Base-by-base conservation (phyloP, 2,888 invertebrate species). In the Morinoia aosen region DNA sequence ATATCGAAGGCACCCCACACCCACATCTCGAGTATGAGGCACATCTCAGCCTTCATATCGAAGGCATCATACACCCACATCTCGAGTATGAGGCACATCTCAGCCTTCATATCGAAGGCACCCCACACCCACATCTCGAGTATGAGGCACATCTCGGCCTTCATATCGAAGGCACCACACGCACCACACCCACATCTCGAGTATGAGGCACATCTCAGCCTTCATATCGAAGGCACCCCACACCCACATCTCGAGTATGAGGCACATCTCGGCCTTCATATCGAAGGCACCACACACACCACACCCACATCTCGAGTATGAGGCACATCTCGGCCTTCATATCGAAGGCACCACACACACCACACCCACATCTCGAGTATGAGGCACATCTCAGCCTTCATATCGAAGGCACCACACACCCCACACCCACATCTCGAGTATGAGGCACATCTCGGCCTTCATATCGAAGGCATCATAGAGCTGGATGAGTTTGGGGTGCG, bases 381-480 rank as follows among this genome's bases (percentile, higher is more conserved):
- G n/a, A n/a, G n/a, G n/a, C n/a, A n/a, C n/a, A n/a, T n/a, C n/a
- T n/a, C n/a, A n/a, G n/a, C n/a, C n/a, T n/a, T n/a, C n/a, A n/a
- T n/a, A 48, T 5, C 48, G 5, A 2, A 48, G 3, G 5, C 48
- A 48, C 48, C n/a, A 40, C 40, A 39, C n/a, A 88, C n/a, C 40
- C 88, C 12, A 91, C 95, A 98, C 99, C 98, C 98, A 99, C 99
- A 99, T 98, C 98, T 99, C 99, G 96, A 99, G 98, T 97, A 99
- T 98, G 97, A 99, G 99, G 97, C 99, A 99, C 98, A 99, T 99
- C 97, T 98, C 98, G 97, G 98, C 98, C 97, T 98, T 98, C 97
- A 98, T 98, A 97, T 99, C 99, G 97, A 99, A 99, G 25, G 99
- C 99, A 97, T 99, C 99, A 97, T 99, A 99, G 93, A 99, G 98